Conservation (phyloP, 2,888 invertebrate species). For the Plusia festucae region DNA sequence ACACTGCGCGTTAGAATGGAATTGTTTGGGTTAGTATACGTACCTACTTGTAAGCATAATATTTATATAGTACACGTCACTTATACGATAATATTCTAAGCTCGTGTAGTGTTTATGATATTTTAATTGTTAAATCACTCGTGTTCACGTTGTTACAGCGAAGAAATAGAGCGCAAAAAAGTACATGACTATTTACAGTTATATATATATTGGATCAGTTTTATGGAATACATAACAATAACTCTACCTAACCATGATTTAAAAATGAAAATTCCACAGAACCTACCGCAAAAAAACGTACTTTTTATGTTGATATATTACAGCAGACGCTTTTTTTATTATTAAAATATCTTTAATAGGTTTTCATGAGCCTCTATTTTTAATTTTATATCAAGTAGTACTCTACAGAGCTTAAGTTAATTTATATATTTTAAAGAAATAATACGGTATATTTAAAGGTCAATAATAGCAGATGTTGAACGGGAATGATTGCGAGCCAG, state of each 20-base stretch:
- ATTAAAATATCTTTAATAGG: not conserved
- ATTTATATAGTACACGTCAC: conserved; percentile 60
- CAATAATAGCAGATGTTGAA: not conserved
- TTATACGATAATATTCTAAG: conserved; percentile 48
- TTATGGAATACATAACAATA: conserved; percentile 1
- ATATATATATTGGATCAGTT: not conserved
- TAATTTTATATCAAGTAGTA: not conserved
- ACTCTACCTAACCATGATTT: not conserved
- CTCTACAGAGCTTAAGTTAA: not conserved
- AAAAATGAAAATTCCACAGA: not conserved
- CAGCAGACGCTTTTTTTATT: not conserved
- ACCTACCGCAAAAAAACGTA: conserved; percentile 1
- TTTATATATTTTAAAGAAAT: not conserved
- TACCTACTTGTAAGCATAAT: conserved; percentile 51
- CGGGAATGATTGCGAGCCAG: not conserved
- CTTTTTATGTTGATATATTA: not conserved
- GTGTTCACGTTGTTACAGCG: not conserved
- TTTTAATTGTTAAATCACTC: conserved; percentile 15
- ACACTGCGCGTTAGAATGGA: conserved; percentile 67
- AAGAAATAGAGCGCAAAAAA: not conserved
- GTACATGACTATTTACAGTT: not conserved
- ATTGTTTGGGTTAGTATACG: conserved; percentile 66
- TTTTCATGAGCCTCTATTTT: not conserved
- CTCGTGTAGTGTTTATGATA: conserved; percentile 20
- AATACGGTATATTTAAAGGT: not conserved